Conservation (phyloP, 2,113 vertebrate species). For the Engystomops pustulosus region DNA sequence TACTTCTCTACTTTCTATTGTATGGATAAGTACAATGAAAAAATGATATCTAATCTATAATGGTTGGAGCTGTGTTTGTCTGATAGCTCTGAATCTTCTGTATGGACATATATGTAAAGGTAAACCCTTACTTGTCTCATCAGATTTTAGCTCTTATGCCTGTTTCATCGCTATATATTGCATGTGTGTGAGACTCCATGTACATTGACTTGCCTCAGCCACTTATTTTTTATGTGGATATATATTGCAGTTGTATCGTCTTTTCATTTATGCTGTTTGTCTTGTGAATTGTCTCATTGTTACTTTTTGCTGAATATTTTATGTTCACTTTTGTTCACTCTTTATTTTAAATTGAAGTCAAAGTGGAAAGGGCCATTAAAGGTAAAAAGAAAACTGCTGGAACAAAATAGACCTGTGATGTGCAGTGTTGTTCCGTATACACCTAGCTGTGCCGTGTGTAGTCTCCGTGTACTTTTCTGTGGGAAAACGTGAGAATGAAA, state of each 20-base stretch:
- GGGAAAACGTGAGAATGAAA: too few species aligned
- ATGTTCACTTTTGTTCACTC: constrained; percentile 63
- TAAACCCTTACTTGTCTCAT: too few species aligned
- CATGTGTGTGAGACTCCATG: background rate
- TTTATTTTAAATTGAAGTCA: constrained; percentile 78
- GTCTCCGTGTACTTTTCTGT: background rate
- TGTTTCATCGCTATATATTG: too few species aligned
- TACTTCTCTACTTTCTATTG: background rate
- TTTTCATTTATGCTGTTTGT: background rate
- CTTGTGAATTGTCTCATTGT: background rate
- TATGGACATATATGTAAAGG: too few species aligned
- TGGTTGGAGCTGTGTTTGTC: too few species aligned
- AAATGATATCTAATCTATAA: too few species aligned
- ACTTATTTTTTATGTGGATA: background rate
- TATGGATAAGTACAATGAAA: too few species aligned
- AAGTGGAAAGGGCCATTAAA: constrained; percentile 84
- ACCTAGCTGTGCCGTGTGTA: constrained; percentile 62
- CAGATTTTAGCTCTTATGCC: too few species aligned
- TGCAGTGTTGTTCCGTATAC: constrained; percentile 60
- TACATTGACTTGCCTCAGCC: background rate
- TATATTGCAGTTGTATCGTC: too few species aligned
- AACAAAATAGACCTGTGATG: constrained; percentile 62
- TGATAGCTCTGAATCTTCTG: too few species aligned
- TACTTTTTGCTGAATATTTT: constrained; percentile 58
- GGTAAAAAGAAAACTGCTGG: constrained; percentile 75